phyloP scores from a whole-genome alignment of 2,888 invertebrate species.

The Amphiduros pacificus region DNA sequence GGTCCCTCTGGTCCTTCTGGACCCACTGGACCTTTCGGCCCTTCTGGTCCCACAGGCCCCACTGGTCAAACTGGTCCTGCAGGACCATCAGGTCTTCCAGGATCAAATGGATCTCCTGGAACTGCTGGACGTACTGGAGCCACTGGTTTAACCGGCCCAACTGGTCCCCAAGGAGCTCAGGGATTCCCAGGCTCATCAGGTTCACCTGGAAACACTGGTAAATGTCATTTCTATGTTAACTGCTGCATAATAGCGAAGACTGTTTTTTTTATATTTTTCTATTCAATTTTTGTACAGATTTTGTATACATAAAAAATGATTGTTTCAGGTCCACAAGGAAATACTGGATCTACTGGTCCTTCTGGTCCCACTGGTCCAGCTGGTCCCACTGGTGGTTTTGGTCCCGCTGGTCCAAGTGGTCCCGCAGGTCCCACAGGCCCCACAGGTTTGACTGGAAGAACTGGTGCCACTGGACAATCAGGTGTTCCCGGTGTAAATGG shows the following conservation, averaged over 20 bases:
- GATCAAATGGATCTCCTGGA: constrained; percentile 6
- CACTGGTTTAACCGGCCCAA: no score
- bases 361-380: not conserved
- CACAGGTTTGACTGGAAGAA: not conserved
- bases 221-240: no score
- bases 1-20: constrained; percentile 21
- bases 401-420: not conserved
- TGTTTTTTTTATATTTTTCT: no score
- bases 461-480: not conserved
- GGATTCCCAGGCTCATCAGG: no score
- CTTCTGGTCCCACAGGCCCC: constrained; percentile 5
- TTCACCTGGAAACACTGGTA: no score
- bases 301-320: no score
- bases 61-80: not conserved
- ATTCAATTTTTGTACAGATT: no score
- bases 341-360: not conserved
- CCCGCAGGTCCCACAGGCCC: no score
- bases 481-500: constrained; percentile 5
- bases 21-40: constrained; percentile 31
- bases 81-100: constrained; percentile 9
- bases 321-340: not conserved
- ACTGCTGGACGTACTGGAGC: no score
- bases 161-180: no score
- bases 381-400: constrained; percentile 1
- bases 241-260: no score